Evolutionary conservation across 2,113 vertebrate genomes (phyloP).

Genomic region (Vanacampus margaritifer): DNA sequence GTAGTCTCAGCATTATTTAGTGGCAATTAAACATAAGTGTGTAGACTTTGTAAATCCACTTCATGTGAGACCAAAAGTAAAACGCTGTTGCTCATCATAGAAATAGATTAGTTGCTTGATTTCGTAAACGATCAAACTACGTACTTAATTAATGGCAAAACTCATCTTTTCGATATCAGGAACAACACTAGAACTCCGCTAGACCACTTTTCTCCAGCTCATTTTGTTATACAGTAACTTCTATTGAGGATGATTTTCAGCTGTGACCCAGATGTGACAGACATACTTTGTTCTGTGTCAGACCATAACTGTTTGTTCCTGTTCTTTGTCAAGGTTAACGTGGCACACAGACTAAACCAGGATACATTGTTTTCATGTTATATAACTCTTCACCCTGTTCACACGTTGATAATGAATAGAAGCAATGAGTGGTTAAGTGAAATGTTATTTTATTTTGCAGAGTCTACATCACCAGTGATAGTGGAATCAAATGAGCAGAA

Average conservation of each 20-base stretch:
- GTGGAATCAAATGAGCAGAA: not conserved
- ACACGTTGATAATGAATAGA: conserved; percentile 23
- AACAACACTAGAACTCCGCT: not conserved
- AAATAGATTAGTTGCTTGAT: not conserved
- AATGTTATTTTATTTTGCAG: not conserved
- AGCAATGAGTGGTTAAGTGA: not conserved
- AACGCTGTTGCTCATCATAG: not conserved
- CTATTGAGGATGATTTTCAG: conserved; percentile 19
- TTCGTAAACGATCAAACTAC: not conserved
- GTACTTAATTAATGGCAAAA: not conserved
- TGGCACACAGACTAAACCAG: conserved; percentile 50
- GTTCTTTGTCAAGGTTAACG: conserved; percentile 45
- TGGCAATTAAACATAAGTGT: no score
- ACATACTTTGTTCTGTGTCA: conserved; percentile 17
- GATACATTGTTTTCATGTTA: conserved; percentile 24
- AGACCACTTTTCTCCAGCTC: not conserved
- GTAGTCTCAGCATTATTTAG: no score
- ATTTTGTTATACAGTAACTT: conserved; percentile 20
- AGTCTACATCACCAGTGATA: not conserved
- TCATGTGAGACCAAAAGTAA: no score
- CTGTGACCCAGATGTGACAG: conserved; percentile 41
- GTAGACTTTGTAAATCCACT: no score
- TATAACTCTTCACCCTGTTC: conserved; percentile 21
- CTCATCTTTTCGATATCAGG: not conserved
- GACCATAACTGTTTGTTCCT: conserved; percentile 31